phyloP scores from a whole-genome alignment of 2,113 vertebrate species.

The Paraplagusia blochii region DNA sequence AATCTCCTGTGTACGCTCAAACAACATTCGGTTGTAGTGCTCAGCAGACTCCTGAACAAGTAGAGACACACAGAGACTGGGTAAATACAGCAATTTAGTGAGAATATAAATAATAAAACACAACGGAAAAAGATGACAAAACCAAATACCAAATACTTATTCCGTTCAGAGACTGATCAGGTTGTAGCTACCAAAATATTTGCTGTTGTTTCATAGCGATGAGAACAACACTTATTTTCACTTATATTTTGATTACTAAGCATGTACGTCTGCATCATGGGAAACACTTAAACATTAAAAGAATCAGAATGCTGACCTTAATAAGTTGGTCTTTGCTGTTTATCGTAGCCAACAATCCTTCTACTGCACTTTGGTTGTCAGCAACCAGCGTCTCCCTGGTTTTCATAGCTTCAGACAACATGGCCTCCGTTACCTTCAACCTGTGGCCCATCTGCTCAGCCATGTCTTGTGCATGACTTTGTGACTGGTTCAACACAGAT shows the following conservation, averaged over 20 bases:
- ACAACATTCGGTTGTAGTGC: conserved; percentile 71
- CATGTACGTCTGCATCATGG: too few species aligned
- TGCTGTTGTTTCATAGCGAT: too few species aligned
- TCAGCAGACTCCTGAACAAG: conserved; percentile 71
- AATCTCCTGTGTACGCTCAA: conserved; percentile 68
- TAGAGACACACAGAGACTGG: not conserved
- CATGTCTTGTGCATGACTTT: conserved; percentile 62
- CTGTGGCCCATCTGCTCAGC: conserved; percentile 77
- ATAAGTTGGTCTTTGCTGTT: conserved; percentile 79
- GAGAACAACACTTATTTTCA: too few species aligned
- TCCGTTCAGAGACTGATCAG: too few species aligned
- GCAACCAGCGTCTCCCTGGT: conserved; percentile 72
- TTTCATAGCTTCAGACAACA: conserved; percentile 74
- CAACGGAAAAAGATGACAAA: too few species aligned
- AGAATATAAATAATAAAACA: not conserved
- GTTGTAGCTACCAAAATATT: too few species aligned
- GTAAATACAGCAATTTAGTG: not conserved
- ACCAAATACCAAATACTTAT: too few species aligned
- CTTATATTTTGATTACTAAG: too few species aligned
- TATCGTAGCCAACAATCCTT: conserved; percentile 73
- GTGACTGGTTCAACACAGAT: conserved; percentile 67
- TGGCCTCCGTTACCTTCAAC: conserved; percentile 75
- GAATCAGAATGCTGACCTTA: conserved; percentile 57
- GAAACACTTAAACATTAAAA: not conserved
- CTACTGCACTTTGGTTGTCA: conserved; percentile 77